Base-by-base conservation (phyloP, 2,113 vertebrate species). In the Lamprologus lemairii region DNA sequence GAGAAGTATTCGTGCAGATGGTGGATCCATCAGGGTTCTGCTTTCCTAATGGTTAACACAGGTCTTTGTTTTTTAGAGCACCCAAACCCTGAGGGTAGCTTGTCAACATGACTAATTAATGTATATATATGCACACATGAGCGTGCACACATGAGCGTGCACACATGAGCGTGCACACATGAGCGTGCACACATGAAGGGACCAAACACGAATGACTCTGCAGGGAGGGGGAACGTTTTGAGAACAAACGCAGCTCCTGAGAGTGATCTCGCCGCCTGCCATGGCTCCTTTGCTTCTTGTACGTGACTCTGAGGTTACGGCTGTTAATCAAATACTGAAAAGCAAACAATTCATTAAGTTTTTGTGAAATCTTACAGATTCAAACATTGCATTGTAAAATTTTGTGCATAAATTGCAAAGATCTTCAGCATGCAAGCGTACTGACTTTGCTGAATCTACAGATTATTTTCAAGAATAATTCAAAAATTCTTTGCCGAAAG, bases 1-100 rank as follows among this genome's bases (percentile, higher is more conserved):
- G 10, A 26, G 68, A 79, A 75, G 80, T 83, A 81, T 89, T 83
- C 53, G 21, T 26, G 80, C 94, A 95, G 90, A 88, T 95, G 94
- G 83, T 86, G 60, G 90, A 92, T 89, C 90, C 92, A 92, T 95
- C 86, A 63, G 78, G 82, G 53, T 82, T 57, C 37, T 83, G 47
- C 58, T 49, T 85, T n/a, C 17, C 63, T 95, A 82, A 93, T 89
- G 78, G 37, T 35, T 86, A 90, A 73, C 86, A 86, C 91, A 92
- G 91, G 90, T 87, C 85, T 87, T 51, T 28, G 19, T 78, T 91
- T 80, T 68, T 68, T 37, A 68, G 10, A 85, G 35, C 57, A 51
- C 49, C 58, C 71, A 37, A 17, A 83, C 83, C 73, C 57, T 23
- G 21, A 71, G 80, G 71, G 86, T 84, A 71, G 53, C 84, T 83